Evolutionary conservation across 2,888 invertebrate species (phyloP), one percentile per base, ranked within the genome.

Genomic region (Hetaerina titia): DNA sequence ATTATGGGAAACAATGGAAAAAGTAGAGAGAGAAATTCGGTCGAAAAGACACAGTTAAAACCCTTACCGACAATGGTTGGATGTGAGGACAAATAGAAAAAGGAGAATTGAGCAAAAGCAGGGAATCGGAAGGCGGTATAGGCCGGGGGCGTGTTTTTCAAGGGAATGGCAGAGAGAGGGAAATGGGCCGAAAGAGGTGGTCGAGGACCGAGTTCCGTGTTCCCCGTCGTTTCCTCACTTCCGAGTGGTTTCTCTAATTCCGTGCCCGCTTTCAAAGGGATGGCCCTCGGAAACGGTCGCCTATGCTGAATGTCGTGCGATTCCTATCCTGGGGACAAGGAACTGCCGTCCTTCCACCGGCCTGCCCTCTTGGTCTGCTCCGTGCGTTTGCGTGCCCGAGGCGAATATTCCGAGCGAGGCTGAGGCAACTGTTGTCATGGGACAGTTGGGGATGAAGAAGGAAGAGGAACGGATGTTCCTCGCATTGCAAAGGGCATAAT

Each of bases 221-320:
- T 25, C 11, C 31, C 31, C 81, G 22, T 13, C 11, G 81, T 81
- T 81, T 31, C 81, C 81, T n/a, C 81, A 81, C 31, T 81, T 81
- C 81, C 81, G 31, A 81, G 81, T 81, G 81, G 81, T 31, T 81
- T 81, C 81, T 81, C 81, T 81, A 81, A 81, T 31, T 81, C 81
- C 31, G 31, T 13, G 81, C 11, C 81, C 25, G 81, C 81, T 81
- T 31, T 81, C 15, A 81, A 11, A 22, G n/a, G 25, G 74, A 31
- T 31, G 25, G 13, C 81, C 31, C 81, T 81, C 81, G 31, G 81
- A 31, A 81, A 81, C 81, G 31, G 13, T 31, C 25, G 4, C 81
- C 81, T 31, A n/a, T 69, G 81, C 81, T 9, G 81, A 81, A 81
- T 81, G 81, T n/a, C 81, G 31, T 81, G 31, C 81, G 13, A 25